Evolutionary conservation across 2,888 invertebrate genomes (phyloP), one percentile per base, ranked within the genome.

Genomic region (Stictocephala bisonia): DNA sequence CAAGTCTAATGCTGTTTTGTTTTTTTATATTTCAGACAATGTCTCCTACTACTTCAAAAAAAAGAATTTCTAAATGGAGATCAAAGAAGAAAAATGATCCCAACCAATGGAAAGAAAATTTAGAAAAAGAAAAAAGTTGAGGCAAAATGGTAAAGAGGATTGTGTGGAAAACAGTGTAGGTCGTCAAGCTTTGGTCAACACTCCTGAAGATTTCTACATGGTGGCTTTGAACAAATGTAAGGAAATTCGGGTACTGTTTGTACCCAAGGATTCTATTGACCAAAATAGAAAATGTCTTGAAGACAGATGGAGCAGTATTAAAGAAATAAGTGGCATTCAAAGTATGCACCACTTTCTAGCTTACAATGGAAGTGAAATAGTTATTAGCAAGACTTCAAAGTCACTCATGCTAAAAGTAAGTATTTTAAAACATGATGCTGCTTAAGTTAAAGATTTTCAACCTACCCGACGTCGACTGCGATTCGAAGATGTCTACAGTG

Each of bases 151-250:
- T n/a, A n/a, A n/a, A n/a, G n/a, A n/a, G n/a, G n/a, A n/a, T n/a
- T n/a, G n/a, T n/a, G n/a, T n/a, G n/a, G n/a, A n/a, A n/a, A n/a
- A n/a, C n/a, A n/a, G n/a, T n/a, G n/a, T n/a, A n/a, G n/a, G n/a
- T n/a, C n/a, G 50, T 9, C 50, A 13, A 50, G 50, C 50, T 50
- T 50, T 50, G 7, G 50, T 50, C 18, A 50, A 50, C 20, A 50
- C 50, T 13, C 50, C 50, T 22, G 50, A 50, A 50, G 41, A 41
- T 66, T 66, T 40, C 35, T 66, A 66, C 22, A 35, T 20, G 35
- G 58, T 58, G n/a, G 58, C 58, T 35, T 20, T 31, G 35, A 27
- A 27, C 3, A 58, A 26, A 27, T 58, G 58, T 27, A 58, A 58
- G 27, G 58, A 35, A 29, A 58, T 58, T 26, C 15, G 18, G 35